Evolutionary conservation across 2,797 vertebrate species (phyloP).

Genomic region (Lagodon rhomboides): DNA sequence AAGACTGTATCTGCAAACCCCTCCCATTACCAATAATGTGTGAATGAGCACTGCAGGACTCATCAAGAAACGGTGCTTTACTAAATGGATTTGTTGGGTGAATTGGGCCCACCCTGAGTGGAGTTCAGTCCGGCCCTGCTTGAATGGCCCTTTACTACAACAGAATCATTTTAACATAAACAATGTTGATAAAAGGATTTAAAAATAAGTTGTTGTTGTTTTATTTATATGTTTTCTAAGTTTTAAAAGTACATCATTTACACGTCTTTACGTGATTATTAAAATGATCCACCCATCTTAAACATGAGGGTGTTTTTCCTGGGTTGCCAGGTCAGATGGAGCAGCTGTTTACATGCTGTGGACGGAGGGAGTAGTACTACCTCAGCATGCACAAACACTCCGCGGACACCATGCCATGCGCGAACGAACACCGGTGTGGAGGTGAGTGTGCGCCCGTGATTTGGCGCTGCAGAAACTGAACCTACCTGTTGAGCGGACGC

Average conservation of each 20-base stretch:
- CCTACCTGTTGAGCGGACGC: constrained; percentile 58
- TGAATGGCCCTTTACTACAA: background rate
- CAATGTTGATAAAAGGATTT: background rate
- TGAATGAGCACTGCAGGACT: too few relatives aligned
- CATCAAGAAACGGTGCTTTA: background rate
- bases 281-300: too few relatives aligned
- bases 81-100: background rate
- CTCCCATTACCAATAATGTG: too few relatives aligned
- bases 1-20: too few relatives aligned
- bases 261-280: rapidly evolving
- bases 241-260: too few relatives aligned
- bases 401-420: background rate
- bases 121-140: background rate
- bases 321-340: background rate
- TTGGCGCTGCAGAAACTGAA: background rate
- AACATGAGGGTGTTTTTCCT: background rate
- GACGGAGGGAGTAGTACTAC: background rate
- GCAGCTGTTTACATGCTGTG: constrained; percentile 3
- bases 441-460: constrained; percentile 10
- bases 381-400: constrained; percentile 3
- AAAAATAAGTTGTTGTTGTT: background rate
- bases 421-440: background rate
- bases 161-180: background rate
- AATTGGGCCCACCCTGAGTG: background rate
- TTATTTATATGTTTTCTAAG: background rate